Conservation (phyloP, 2,113 vertebrate species). For the Rhombomys opimus region DNA sequence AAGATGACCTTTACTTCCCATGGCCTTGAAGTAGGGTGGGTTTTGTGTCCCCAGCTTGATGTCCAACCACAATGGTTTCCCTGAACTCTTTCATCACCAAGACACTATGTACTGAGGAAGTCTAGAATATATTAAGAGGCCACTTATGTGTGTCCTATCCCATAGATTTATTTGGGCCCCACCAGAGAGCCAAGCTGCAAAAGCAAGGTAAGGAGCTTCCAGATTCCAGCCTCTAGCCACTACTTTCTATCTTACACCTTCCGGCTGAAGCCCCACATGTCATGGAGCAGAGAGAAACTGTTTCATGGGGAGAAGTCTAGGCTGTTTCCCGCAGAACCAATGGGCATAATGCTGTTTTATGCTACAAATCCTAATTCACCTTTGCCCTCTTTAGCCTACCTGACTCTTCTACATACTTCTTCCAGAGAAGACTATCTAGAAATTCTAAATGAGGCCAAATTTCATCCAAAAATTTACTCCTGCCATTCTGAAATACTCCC, state of each 20-base stretch:
- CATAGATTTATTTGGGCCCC: background rate
- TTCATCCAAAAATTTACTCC: background rate
- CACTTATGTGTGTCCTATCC: background rate
- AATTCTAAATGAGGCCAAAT: background rate
- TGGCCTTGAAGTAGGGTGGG: background rate
- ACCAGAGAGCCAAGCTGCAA: background rate
- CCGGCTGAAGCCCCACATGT: background rate
- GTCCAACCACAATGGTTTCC: background rate
- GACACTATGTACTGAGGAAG: background rate
- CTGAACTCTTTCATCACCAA: background rate
- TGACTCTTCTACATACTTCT: background rate
- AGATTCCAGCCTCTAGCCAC: background rate
- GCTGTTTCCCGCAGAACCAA: background rate
- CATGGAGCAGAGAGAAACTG: background rate
- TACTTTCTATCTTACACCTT: background rate
- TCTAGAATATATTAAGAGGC: background rate
- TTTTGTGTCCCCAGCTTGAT: background rate
- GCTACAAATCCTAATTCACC: background rate
- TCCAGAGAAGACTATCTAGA: conserved; percentile 23
- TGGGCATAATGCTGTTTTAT: background rate
- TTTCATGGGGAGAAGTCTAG: background rate
- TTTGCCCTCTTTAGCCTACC: background rate
- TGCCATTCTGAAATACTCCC: background rate
- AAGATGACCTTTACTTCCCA: background rate
- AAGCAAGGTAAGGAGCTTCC: background rate